These are phyloP conservation scores for Ectropis grisescens DNA, from an alignment of 1,140 invertebrate species.

Conservation along the genomic window DNA sequence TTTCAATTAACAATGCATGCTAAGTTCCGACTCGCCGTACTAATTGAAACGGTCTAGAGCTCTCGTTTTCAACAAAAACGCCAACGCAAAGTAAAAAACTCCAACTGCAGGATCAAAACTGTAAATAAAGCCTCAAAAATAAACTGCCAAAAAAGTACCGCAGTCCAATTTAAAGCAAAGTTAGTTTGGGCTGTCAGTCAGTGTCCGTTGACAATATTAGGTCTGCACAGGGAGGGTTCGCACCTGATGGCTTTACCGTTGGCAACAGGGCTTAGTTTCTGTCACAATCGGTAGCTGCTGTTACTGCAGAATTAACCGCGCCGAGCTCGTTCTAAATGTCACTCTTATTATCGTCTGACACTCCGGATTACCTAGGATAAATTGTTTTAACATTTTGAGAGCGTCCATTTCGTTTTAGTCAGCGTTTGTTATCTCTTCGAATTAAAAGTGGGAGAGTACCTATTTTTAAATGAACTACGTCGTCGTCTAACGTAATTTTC, in stretches of 20 bases:
- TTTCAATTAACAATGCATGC: no score
- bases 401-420: constrained; percentile 46
- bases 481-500: constrained; percentile 5
- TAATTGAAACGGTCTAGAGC: no score
- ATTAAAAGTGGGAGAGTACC: constrained; percentile 44
- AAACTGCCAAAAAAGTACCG: no score
- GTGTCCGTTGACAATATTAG: constrained; percentile 32
- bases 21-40: no score
- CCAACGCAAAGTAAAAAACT: no score
- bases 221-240: constrained; percentile 25
- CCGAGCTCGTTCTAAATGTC: constrained; percentile 55
- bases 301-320: constrained; percentile 55
- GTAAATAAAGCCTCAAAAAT: no score
- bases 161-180: not conserved
- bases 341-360: constrained; percentile 68
- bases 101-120: no score
- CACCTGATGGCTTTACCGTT: constrained; percentile 60
- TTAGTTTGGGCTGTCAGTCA: constrained; percentile 1
- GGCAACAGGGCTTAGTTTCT: constrained; percentile 58
- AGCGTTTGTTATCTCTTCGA: constrained; percentile 53
- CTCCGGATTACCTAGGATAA: constrained; percentile 62
- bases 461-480: no score
- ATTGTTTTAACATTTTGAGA: constrained; percentile 63
- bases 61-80: no score
- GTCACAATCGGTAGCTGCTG: constrained; percentile 58